Evolutionary conservation across 53 echinoderm and acorn worm species (phyloP), one percentile per base, ranked within the genome.

Genomic region (Holothuria scabra): DNA sequence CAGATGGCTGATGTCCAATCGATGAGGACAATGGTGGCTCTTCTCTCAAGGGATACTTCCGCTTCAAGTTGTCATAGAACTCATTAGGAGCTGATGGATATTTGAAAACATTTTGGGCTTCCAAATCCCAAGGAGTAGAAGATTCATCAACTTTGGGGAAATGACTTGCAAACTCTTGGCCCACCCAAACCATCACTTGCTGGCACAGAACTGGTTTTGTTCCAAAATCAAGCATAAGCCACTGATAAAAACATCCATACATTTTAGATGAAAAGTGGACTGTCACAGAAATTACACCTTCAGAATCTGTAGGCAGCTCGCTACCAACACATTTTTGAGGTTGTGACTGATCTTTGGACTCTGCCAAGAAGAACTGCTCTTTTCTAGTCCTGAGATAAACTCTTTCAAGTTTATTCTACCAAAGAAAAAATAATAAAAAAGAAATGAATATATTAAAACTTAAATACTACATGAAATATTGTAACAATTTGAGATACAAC

Each of bases 221-320:
- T 21, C 55, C 75, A 49, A 75, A 75, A 52, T 75, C 75, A 52
- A 75, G 49, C 13, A 75, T 75, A 28, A 75, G n/a, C 52, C 52
- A n/a, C 52, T 75, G 75, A 26, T 75, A 16, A 24, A 25, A 75
- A 7, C 46, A 52, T 28, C 55, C n/a, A 22, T 14, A 52, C 11
- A 2, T 52, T 75, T 75, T 75, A 3, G 52, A 21, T 24, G 46
- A 26, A 28, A 75, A 75, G 5, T 75, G 48, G n/a, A 75, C 55
- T 24, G 14, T 21, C 46, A 75, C 21, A 6, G 35, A 4, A 35
- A 35, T 35, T 35, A 35, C 35, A 35, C 35, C 35, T 35, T 35
- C 35, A 35, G 35, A 35, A 35, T 35, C 35, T 35, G 3, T 35
- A 35, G 3, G 3, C 35, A 35, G 35, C 35, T 35, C 6, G 6